Evolutionary conservation across 2,888 invertebrate genomes (phyloP).

Genomic region (Andrena camellia): DNA sequence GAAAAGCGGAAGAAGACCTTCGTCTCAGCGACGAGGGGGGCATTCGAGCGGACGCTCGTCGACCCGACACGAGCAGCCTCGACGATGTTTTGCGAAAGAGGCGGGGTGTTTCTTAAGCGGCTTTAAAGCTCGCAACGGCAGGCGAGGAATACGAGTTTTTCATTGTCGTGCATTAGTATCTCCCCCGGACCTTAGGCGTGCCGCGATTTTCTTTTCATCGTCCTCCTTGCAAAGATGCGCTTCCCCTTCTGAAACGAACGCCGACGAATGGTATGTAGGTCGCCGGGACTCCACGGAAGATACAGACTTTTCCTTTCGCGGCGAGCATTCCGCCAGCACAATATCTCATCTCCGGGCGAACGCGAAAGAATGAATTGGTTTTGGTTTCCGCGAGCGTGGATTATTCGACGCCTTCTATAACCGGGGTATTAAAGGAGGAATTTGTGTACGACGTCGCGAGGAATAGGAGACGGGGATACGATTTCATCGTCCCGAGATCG

Average conservation of each 20-base stretch:
- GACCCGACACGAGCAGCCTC: conserved; percentile 4
- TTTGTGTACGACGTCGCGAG: no score
- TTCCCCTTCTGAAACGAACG: conserved; percentile 7
- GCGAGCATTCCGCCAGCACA: conserved; percentile 20
- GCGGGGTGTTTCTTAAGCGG: conserved; percentile 43
- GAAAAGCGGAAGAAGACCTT: background rate
- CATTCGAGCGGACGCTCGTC: conserved; percentile 28
- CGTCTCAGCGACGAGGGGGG: background rate
- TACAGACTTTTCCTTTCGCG: conserved; percentile 56
- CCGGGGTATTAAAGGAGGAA: background rate
- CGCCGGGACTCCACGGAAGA: conserved; percentile 19
- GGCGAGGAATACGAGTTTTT: conserved; percentile 47
- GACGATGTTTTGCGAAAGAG: conserved; percentile 14
- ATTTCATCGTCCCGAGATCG: conserved; percentile 17
- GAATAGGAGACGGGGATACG: background rate
- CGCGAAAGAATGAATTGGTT: conserved; percentile 42
- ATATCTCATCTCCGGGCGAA: conserved; percentile 40
- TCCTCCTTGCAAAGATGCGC: conserved; percentile 30
- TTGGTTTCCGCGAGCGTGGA: background rate
- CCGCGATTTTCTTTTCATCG: conserved; percentile 60
- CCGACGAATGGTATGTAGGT: conserved; percentile 48
- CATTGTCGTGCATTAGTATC: conserved; percentile 50
- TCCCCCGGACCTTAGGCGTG: conserved; percentile 16
- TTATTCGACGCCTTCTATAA: conserved; percentile 5
- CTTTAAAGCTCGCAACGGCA: conserved; percentile 35